These are phyloP conservation scores for Anneissia japonica DNA, from an alignment of 35 echinoderm and acorn worm species.

Conservation along the genomic window DNA sequence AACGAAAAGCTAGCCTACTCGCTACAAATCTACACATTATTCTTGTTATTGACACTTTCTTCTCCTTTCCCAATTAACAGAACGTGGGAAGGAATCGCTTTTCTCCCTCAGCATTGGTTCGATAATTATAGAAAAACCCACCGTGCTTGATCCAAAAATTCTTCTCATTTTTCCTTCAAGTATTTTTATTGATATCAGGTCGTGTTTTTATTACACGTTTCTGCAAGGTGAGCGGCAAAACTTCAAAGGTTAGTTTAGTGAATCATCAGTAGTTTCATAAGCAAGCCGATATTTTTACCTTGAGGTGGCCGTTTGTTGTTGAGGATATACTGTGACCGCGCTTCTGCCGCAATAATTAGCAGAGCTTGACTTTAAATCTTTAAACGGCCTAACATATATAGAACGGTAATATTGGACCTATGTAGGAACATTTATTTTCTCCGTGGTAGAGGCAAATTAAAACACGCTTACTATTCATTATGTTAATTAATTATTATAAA, in stretches of 20 bases:
- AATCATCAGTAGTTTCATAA: neutral
- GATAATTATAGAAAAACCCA: neutral
- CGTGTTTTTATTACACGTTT: neutral
- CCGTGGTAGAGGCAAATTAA: too few species aligned
- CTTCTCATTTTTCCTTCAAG: neutral
- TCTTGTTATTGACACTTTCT: neutral
- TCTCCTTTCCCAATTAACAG: neutral
- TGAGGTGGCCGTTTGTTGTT: too few species aligned
- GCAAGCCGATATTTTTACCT: neutral
- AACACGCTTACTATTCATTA: too few species aligned
- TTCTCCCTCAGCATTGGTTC: neutral
- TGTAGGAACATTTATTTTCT: too few species aligned
- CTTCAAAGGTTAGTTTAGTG: neutral
- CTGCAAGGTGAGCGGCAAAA: neutral
- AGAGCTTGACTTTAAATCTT: too few species aligned
- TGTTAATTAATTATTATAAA: too few species aligned
- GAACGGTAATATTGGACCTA: too few species aligned
- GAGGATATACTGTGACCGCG: too few species aligned
- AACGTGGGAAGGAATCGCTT: neutral
- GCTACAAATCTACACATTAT: neutral
- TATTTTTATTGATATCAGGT: neutral
- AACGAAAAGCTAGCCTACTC: neutral
- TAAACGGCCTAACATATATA: too few species aligned
- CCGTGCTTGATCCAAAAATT: neutral
- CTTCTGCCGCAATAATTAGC: too few species aligned